Conservation (phyloP, 2,888 invertebrate species). For the Operophtera brumata region DNA sequence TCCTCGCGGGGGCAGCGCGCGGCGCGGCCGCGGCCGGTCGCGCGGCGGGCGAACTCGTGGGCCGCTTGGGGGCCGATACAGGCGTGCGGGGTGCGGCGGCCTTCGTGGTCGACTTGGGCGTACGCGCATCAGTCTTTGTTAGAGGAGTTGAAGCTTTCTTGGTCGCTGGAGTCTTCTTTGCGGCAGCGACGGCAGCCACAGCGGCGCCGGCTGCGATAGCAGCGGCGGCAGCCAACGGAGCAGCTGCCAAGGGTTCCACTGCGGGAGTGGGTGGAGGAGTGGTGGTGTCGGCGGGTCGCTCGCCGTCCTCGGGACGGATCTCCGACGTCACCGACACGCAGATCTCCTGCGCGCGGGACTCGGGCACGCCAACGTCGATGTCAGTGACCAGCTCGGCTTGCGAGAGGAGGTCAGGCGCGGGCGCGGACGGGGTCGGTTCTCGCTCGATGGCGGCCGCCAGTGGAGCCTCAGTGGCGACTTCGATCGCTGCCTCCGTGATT, state of each 20-base stretch:
- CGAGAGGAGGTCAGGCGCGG: conserved; percentile 65
- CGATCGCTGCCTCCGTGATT: conserved; percentile 22
- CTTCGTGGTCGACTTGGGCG: conserved; percentile 43
- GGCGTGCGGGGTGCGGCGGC: conserved; percentile 43
- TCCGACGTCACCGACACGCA: conserved; percentile 71
- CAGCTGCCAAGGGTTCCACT: conserved; percentile 43
- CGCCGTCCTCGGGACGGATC: conserved; percentile 58
- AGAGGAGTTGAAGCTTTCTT: conserved; percentile 51
- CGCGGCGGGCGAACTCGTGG: conserved; percentile 43
- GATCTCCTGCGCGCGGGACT: conserved; percentile 72
- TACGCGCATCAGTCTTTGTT: conserved; percentile 42
- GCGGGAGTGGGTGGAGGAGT: conserved; percentile 48
- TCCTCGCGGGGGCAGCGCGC: conserved; percentile 39
- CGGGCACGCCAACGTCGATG: conserved; percentile 65
- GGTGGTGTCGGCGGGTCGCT: conserved; percentile 43
- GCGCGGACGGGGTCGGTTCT: conserved; percentile 35
- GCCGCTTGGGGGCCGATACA: conserved; percentile 35
- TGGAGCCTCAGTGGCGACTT: conserved; percentile 18
- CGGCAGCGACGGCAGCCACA: conserved; percentile 39
- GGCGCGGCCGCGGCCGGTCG: conserved; percentile 39
- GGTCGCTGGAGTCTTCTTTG: conserved; percentile 34
- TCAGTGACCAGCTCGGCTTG: conserved; percentile 64
- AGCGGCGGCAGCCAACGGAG: conserved; percentile 50
- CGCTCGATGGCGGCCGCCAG: conserved; percentile 15
- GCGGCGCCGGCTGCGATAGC: conserved; percentile 44